phyloP scores from a whole-genome alignment of 2,113 vertebrate genomes.

The Falco punctatus region DNA sequence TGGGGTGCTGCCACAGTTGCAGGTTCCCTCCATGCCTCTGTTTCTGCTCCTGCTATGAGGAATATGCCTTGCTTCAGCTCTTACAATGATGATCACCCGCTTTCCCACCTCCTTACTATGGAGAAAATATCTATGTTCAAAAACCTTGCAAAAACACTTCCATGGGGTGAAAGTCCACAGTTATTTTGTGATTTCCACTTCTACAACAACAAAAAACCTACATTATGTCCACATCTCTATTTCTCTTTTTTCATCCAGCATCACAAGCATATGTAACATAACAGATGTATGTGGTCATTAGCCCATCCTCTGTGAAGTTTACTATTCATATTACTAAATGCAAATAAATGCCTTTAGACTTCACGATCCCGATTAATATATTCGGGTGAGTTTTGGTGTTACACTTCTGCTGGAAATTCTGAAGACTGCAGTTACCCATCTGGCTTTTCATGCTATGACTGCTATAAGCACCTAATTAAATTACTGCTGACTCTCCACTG shows the following conservation, averaged over 20 bases:
- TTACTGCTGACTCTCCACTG: constrained; percentile 18
- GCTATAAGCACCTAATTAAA: constrained; percentile 60
- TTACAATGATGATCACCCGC: not conserved
- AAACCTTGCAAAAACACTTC: not conserved
- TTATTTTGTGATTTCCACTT: not conserved
- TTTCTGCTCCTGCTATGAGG: not conserved
- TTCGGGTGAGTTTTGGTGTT: not conserved
- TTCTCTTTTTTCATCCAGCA: not conserved
- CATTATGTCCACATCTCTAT: not conserved
- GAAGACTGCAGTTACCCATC: constrained; percentile 26
- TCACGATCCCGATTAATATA: not conserved
- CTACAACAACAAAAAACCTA: not conserved
- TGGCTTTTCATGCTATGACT: constrained; percentile 49
- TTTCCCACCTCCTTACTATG: not conserved
- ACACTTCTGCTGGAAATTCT: constrained; percentile 12
- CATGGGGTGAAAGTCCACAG: not conserved
- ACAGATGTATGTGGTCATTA: not conserved
- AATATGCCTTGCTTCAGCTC: not conserved
- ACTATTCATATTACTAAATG: not conserved
- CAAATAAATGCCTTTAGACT: not conserved
- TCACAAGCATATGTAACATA: not conserved
- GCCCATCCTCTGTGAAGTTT: not conserved
- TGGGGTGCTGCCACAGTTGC: not conserved
- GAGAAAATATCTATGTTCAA: not conserved
- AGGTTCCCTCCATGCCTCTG: not conserved